phyloP scores from a whole-genome alignment of 2,888 invertebrate species.

The Troglohyphantes excavatus region DNA sequence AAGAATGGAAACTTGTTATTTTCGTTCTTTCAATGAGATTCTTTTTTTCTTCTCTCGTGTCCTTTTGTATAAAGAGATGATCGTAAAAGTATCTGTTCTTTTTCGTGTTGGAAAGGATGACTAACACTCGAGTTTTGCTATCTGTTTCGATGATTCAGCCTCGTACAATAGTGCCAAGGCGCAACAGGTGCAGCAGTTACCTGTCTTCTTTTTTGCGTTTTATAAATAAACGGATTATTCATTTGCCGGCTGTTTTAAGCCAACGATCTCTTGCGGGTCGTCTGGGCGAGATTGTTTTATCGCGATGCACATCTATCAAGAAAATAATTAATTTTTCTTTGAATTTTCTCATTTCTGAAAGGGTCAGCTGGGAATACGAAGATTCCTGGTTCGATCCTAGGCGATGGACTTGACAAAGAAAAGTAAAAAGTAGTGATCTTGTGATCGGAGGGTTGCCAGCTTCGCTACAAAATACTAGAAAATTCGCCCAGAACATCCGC shows the following conservation, averaged over 20 bases:
- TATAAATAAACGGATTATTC: conserved; percentile 42
- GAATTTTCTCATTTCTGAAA: no score
- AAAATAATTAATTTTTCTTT: neutral
- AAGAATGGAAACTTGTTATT: conserved; percentile 45
- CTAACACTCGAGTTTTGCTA: conserved; percentile 21
- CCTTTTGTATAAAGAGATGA: conserved; percentile 21
- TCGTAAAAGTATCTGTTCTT: conserved; percentile 48
- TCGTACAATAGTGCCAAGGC: conserved; percentile 40
- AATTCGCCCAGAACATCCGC: no score
- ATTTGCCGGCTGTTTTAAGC: conserved; percentile 48
- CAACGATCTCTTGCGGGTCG: conserved; percentile 10
- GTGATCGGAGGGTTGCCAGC: no score
- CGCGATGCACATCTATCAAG: neutral
- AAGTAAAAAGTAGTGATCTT: no score
- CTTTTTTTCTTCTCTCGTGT: neutral
- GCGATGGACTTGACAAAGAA: no score
- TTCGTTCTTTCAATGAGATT: conserved; percentile 23
- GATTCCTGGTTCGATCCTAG: no score
- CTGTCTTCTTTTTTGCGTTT: conserved; percentile 35
- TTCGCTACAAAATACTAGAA: no score
- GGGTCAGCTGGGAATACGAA: no score
- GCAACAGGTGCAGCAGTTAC: conserved; percentile 50
- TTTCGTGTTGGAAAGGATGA: conserved; percentile 17
- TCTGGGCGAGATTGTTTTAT: neutral
- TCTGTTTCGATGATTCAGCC: conserved; percentile 45